Evolutionary conservation across 92 coral and sea anemone genomes (phyloP), one percentile per base, ranked within the genome.

Genomic region (Parazoanthus swiftii): DNA sequence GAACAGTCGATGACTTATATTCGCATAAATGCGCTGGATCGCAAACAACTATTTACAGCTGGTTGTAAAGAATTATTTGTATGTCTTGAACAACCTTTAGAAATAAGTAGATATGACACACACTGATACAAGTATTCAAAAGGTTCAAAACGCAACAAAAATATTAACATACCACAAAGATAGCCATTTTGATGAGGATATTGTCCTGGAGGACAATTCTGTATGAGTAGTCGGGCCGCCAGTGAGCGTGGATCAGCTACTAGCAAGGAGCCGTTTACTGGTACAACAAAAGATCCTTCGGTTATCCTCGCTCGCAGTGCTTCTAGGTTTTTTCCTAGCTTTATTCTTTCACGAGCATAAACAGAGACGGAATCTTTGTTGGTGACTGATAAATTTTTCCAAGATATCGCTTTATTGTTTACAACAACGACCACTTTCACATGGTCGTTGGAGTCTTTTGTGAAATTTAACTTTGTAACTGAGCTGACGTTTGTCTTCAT

Each of bases 181-280:
- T 59, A 81, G 68, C 85, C 85, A 81, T 59, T 81, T 18, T 38
- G 39, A 39, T 81, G 18, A 29, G 85, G n/a, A n/a, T 81, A 81
- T 14, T 81, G 85, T 59, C 85, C 85, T 0, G 44, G 48, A 13
- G 85, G 72, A 81, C 85, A 81, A 36, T 81, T 59, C 85, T 81
- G 85, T 14, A 13, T 21, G 9, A 81, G 73, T 3, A 81, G 36
- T 56, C 29, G 50, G 26, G 71, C 71, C 72, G 16, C 72, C 29
- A 81, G 7, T 8, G 74, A 50, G 16, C 59, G 72, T 8, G 48
- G 72, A 65, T 56, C 85, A 81, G 74, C 85, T 59, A 74, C 48
- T 36, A 74, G 33, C 44, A 74, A 37, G 1, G 78, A 3, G 44
- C 21, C 78, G 26, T 74, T 74, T 20, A 37, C 43, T 15, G 78